Percentiles rank a stretch among this genome's conserved stretches.
Evolutionary conservation across 2,888 invertebrate genomes (phyloP).

Genomic region (Orthosia gracilis): DNA sequence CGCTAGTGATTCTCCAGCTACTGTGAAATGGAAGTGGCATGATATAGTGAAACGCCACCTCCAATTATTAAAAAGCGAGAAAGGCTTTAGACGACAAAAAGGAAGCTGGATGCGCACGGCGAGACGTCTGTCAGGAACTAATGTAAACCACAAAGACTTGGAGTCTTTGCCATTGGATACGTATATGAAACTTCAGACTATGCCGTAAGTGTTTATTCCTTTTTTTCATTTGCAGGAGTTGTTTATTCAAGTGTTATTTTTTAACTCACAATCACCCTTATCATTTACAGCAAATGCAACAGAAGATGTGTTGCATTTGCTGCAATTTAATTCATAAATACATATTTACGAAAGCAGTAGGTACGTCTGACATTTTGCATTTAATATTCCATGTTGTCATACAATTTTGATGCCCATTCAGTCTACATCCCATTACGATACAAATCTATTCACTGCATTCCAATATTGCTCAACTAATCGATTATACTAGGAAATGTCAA

Average conservation of each 20-base stretch:
- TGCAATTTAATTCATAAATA: conserved; percentile 1
- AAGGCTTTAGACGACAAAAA: conserved; percentile 87
- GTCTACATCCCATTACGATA: conserved; percentile 20
- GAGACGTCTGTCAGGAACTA: conserved; percentile 84
- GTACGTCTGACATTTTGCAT: conserved; percentile 12
- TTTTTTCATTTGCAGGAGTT: not conserved
- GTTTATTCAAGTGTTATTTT: conserved; percentile 1
- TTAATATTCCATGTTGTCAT: conserved; percentile 4
- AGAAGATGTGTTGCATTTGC: not conserved
- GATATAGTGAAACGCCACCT: conserved; percentile 89
- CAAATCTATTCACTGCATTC: conserved; percentile 18
- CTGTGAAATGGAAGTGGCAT: conserved; percentile 90
- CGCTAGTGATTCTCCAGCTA: conserved; percentile 89
- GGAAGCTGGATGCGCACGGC: conserved; percentile 89
- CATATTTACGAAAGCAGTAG: conserved; percentile 1
- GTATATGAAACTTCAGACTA: conserved; percentile 87
- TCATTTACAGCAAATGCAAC: not conserved
- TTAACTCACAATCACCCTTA: not conserved
- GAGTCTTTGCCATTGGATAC: conserved; percentile 82
- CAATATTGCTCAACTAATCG: conserved; percentile 25
- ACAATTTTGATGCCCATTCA: conserved; percentile 34
- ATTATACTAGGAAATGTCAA: conserved; percentile 24
- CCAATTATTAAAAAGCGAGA: conserved; percentile 87
- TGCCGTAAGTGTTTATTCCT: conserved; percentile 84
- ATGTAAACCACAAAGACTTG: conserved; percentile 78